Conservation (phyloP, 2,113 vertebrate species). For the Neogale vison region DNA sequence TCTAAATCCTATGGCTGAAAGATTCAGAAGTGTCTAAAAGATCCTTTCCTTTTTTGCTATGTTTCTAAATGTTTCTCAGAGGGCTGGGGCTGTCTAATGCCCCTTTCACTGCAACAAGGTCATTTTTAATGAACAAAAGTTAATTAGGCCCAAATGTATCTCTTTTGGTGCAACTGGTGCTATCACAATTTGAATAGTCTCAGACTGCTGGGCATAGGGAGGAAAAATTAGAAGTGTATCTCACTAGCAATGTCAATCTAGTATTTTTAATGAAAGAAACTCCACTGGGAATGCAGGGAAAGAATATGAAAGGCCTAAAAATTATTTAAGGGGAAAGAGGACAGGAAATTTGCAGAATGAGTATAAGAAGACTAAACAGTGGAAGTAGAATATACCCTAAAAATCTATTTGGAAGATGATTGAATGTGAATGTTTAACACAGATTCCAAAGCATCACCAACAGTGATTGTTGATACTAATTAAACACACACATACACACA, state of each 20-base stretch:
- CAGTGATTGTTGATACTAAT: neutral
- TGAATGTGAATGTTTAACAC: neutral
- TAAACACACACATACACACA: neutral
- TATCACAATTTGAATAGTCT: slow-evolving; percentile 39
- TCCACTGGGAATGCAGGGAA: neutral
- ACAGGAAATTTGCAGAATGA: neutral
- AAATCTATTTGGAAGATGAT: neutral
- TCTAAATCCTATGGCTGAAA: neutral
- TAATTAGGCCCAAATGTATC: slow-evolving; percentile 62
- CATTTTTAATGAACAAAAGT: slow-evolving; percentile 72
- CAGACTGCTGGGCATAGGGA: neutral
- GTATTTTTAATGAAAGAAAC: slow-evolving; percentile 49
- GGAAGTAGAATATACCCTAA: neutral
- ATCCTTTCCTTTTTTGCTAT: neutral
- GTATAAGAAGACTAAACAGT: neutral
- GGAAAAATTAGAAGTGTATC: neutral
- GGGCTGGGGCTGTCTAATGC: neutral
- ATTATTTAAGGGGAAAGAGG: neutral
- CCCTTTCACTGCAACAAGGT: slow-evolving; percentile 44
- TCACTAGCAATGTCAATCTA: neutral
- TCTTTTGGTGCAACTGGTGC: slow-evolving; percentile 38
- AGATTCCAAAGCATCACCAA: neutral
- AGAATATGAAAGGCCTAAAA: neutral
- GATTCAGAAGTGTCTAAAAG: neutral
- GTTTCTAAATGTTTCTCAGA: neutral